A percentile compares a stretch with the other conserved stretches of the same genome.
These are phyloP conservation scores for Lonchura striata DNA, from an alignment of 2,113 vertebrate genomes.

Conservation along the genomic window DNA sequence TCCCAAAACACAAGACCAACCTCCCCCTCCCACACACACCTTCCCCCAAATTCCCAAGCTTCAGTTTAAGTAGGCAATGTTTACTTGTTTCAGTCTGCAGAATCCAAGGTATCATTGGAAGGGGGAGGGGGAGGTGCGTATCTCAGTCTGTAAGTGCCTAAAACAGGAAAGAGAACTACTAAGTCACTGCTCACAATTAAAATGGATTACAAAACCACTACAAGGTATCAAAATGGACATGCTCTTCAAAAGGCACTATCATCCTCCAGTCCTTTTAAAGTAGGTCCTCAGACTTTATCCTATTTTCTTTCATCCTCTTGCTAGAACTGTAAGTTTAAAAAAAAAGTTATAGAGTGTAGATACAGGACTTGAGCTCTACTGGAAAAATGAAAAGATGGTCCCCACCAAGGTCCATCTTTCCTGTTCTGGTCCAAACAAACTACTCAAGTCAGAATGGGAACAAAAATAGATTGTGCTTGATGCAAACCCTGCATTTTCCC, in stretches of 20 bases:
- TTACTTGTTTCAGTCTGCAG: constrained; percentile 86
- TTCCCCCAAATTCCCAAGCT: constrained; percentile 68
- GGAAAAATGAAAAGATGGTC: neutral
- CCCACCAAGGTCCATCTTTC: neutral
- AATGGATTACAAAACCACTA: constrained; percentile 71
- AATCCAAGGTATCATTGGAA: constrained; percentile 87
- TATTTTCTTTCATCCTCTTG: neutral
- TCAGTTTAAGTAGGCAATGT: constrained; percentile 77
- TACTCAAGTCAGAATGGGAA: neutral
- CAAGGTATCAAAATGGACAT: constrained; percentile 65
- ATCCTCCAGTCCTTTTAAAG: constrained; percentile 23
- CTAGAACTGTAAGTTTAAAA: neutral
- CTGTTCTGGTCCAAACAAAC: neutral
- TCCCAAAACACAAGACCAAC: constrained; percentile 62
- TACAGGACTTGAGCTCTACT: neutral
- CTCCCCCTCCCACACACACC: constrained; percentile 45
- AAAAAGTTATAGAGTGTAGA: neutral
- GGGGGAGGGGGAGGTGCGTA: constrained; percentile 87
- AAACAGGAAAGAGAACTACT: constrained; percentile 84
- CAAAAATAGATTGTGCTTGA: neutral
- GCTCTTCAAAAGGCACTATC: constrained; percentile 64
- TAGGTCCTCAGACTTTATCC: neutral
- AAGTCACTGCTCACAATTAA: constrained; percentile 76
- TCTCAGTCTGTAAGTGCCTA: constrained; percentile 93
- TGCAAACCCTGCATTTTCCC: neutral